Evolutionary conservation across 2,113 vertebrate genomes (phyloP), one percentile per base, ranked within the genome.

Genomic region (Symphodus melops): DNA sequence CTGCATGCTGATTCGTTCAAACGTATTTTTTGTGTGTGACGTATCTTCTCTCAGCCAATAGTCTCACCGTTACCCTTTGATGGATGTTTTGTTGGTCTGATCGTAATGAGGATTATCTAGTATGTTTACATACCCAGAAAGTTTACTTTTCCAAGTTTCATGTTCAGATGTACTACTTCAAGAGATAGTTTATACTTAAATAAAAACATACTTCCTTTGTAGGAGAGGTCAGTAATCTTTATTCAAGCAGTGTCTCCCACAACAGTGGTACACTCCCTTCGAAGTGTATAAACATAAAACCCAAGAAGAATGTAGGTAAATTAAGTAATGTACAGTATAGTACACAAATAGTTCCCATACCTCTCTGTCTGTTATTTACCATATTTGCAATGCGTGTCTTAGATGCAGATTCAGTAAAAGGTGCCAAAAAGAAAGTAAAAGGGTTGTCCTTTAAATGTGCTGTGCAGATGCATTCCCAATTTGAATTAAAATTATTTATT

Each of bases 41-140:
- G 17, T 13, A 4, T 42, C 23, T 5, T 17, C 9, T 67, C 12
- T 0, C 16, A 60, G 39, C 92, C 87, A 91, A 82, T 92, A 13
- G 12, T 3, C 7, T 52, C 0, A 9, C 10, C 3, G 42, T 46
- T 68, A 12, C 1, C 17, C 0, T 67, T 79, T 85, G 80, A 91
- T 69, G 83, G 90, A 85, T 1, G 42, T 55, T 33, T 33, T 68
- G 12, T 63, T 44, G 36, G 33, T 13, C 51, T 33, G 57, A 44
- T 6, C 1, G 56, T 20, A 28, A 79, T 68, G 48, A 56, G 59
- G 63, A 72, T 71, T 60, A 36, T 55, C 20, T 61, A 66, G 68
- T 59, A 19, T 86, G 79, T 89, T 86, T 88, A 80, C 70, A 72
- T 74, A 33, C 51, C 44, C 8, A n/a, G 75, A 84, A 80, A 83